A percentile compares a stretch with the other conserved stretches of the same genome.
Conservation (phyloP, 1,140 invertebrate species). For the Drosophila ogumai region DNA sequence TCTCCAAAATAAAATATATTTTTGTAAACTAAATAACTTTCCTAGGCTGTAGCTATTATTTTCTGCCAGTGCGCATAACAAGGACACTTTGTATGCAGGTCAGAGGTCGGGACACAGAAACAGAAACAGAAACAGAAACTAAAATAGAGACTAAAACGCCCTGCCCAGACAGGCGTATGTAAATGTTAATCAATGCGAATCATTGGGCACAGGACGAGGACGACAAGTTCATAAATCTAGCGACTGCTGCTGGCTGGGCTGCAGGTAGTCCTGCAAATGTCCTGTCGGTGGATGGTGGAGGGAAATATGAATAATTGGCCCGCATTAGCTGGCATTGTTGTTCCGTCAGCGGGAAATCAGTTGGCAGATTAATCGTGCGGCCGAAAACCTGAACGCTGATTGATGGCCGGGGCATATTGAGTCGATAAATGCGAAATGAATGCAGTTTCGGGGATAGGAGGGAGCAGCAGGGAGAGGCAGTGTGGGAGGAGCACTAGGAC, state of each 20-base stretch:
- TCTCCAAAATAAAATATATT: too few species aligned
- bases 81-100: slow-evolving; percentile 33
- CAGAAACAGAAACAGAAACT: slow-evolving; percentile 2
- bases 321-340: slow-evolving; percentile 77
- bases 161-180: slow-evolving; percentile 35
- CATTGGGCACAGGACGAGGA: slow-evolving; percentile 26
- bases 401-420: slow-evolving; percentile 51
- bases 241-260: background rate
- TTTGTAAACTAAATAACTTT: too few species aligned
- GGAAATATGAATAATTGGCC: slow-evolving; percentile 75
- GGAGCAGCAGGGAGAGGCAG: background rate
- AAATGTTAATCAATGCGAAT: slow-evolving; percentile 48
- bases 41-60: background rate
- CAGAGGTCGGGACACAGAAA: background rate
- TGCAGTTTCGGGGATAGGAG: slow-evolving; percentile 12
- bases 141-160: slow-evolving; percentile 4
- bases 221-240: slow-evolving; percentile 26
- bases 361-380: slow-evolving; percentile 79
- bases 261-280: background rate
- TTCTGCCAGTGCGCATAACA: background rate
- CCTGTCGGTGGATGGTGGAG: background rate
- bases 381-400: slow-evolving; percentile 46
- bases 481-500: background rate
- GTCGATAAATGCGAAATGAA: slow-evolving; percentile 33
- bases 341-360: slow-evolving; percentile 74